These are phyloP conservation scores for Spilosoma lubricipeda DNA, from an alignment of 2,888 invertebrate genomes.

Conservation along the genomic window DNA sequence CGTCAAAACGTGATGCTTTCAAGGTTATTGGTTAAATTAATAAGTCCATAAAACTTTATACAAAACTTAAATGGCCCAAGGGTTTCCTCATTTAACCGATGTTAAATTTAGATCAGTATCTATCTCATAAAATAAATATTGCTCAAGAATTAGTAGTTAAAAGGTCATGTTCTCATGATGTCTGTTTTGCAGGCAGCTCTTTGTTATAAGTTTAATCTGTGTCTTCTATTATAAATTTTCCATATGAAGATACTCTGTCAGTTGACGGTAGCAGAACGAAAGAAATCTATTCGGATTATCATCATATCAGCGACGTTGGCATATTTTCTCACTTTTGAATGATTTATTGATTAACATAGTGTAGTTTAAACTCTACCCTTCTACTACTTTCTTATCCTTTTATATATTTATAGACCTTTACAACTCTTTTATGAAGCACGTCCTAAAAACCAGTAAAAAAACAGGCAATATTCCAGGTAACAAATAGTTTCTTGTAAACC, in stretches of 20 bases:
- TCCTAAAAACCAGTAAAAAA: too few species aligned
- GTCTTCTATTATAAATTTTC: not conserved
- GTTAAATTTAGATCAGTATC: constrained; percentile 17
- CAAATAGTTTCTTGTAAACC: too few species aligned
- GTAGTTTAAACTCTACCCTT: too few species aligned
- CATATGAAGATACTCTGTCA: not conserved
- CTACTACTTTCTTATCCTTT: too few species aligned
- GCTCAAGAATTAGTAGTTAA: not conserved
- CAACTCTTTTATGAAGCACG: too few species aligned
- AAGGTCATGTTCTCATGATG: constrained; percentile 21
- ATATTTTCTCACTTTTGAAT: too few species aligned
- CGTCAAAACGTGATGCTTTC: constrained; percentile 15
- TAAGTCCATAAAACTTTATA: constrained; percentile 15
- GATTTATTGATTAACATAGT: too few species aligned
- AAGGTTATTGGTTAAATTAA: constrained; percentile 16
- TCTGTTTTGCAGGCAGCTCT: not conserved
- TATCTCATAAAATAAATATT: constrained; percentile 14
- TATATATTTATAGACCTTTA: too few species aligned
- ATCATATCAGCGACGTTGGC: not conserved
- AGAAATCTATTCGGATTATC: not conserved
- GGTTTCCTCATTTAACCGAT: not conserved
- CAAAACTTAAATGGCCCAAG: constrained; percentile 14
- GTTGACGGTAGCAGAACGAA: not conserved
- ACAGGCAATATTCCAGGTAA: too few species aligned
- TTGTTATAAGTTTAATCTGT: not conserved